Conservation (phyloP, 2,113 vertebrate species). For the Callopanchax toddi region DNA sequence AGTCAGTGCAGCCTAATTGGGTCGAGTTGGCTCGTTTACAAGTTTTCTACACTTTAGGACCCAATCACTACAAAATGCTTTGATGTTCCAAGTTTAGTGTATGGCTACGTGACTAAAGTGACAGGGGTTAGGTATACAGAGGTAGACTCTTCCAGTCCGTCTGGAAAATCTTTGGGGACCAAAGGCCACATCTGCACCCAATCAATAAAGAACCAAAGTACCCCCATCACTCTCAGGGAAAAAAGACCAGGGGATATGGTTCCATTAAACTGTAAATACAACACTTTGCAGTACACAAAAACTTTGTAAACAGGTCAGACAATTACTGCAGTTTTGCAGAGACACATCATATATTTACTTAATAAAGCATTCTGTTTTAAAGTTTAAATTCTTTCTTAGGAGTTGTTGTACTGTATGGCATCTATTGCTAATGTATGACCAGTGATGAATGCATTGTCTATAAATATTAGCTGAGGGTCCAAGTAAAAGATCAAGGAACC, state of each 20-base stretch:
- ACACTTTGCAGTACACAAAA: slow-evolving; percentile 7
- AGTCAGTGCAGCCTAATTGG: slow-evolving; percentile 57
- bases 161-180: slow-evolving; percentile 28
- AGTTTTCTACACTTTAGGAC: slow-evolving; percentile 10
- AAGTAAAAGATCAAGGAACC: slow-evolving; percentile 7
- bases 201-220: slow-evolving; percentile 38
- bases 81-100: slow-evolving; percentile 52
- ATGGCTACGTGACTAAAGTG: slow-evolving; percentile 10
- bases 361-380: no score
- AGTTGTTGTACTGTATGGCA: no score
- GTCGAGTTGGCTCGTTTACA: slow-evolving; percentile 38
- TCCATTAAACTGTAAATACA: slow-evolving; percentile 35
- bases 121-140: slow-evolving; percentile 17
- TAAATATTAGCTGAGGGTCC: not conserved
- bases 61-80: slow-evolving; percentile 47
- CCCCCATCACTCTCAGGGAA: slow-evolving; percentile 32
- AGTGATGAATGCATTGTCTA: not conserved
- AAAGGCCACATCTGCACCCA: slow-evolving; percentile 59
- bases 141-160: slow-evolving; percentile 9
- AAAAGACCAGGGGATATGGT: slow-evolving; percentile 8
- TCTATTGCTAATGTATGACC: not conserved
- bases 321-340: not conserved
- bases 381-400: no score
- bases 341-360: no score
- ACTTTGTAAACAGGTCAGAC: slow-evolving; percentile 4